Evolutionary conservation across 2,797 vertebrate species (phyloP).

Genomic region (Clarias platycephalus): DNA sequence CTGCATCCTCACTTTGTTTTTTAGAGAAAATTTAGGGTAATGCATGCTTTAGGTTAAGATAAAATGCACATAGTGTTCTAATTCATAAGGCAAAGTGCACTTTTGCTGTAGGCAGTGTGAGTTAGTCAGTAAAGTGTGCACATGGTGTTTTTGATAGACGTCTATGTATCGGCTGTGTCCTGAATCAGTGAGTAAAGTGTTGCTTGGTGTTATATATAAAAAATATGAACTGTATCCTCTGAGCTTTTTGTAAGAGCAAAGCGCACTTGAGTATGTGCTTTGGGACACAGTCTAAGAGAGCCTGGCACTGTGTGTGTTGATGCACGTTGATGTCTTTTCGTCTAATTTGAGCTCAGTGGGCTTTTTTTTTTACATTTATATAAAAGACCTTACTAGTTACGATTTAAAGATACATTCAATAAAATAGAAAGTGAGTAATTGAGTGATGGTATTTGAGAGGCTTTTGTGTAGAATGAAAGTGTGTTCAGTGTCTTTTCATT

Average conservation of each 20-base stretch:
- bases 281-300: not conserved
- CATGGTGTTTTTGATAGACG: not conserved
- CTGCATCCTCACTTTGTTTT: not conserved
- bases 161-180: not conserved
- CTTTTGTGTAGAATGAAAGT: not conserved
- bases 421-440: too few species aligned
- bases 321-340: not conserved
- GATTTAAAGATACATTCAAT: too few species aligned
- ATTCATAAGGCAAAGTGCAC: not conserved
- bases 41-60: not conserved
- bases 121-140: not conserved
- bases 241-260: not conserved
- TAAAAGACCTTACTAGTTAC: too few species aligned
- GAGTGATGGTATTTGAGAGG: too few species aligned
- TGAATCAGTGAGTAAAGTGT: not conserved
- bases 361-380: too few species aligned
- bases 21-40: not conserved
- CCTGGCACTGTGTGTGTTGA: not conserved
- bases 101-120: not conserved
- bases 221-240: not conserved
- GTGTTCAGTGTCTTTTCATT: not conserved
- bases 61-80: not conserved
- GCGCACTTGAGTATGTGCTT: not conserved
- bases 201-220: not conserved
- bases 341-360: too few species aligned